phyloP scores from a whole-genome alignment of 2,113 vertebrate genomes.

The Geococcyx californianus region DNA sequence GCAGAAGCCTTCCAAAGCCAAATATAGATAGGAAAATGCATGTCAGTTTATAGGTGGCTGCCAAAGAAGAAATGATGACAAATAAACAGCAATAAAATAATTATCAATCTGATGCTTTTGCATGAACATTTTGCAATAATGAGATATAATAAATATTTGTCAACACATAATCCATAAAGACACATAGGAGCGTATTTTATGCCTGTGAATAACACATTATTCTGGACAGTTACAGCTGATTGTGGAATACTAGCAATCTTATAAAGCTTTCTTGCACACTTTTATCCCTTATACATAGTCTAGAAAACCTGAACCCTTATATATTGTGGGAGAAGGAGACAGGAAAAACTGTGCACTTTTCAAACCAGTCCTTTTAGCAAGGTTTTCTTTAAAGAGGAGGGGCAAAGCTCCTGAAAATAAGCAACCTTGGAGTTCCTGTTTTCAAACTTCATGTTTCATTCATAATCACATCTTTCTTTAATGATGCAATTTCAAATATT shows the following conservation, averaged over 20 bases:
- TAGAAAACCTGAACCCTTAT: neutral
- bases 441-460: neutral
- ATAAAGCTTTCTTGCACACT: neutral
- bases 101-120: constrained; percentile 31
- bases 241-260: neutral
- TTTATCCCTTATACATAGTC: neutral
- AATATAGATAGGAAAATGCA: constrained; percentile 38
- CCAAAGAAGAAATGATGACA: constrained; percentile 53
- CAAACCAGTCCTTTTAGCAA: neutral
- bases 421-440: neutral
- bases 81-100: constrained; percentile 63
- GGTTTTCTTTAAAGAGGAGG: neutral
- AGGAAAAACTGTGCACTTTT: neutral
- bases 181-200: neutral
- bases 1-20: neutral
- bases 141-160: constrained; percentile 67
- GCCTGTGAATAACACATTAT: neutral
- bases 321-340: neutral
- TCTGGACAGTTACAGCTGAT: neutral
- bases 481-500: neutral
- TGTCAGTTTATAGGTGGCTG: constrained; percentile 11
- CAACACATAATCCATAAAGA: constrained; percentile 10
- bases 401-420: neutral
- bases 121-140: constrained; percentile 48
- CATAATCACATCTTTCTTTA: neutral